Evolutionary conservation across 2,113 vertebrate species (phyloP), one percentile per base, ranked within the genome.

Genomic region (Gobiocypris rarus): DNA sequence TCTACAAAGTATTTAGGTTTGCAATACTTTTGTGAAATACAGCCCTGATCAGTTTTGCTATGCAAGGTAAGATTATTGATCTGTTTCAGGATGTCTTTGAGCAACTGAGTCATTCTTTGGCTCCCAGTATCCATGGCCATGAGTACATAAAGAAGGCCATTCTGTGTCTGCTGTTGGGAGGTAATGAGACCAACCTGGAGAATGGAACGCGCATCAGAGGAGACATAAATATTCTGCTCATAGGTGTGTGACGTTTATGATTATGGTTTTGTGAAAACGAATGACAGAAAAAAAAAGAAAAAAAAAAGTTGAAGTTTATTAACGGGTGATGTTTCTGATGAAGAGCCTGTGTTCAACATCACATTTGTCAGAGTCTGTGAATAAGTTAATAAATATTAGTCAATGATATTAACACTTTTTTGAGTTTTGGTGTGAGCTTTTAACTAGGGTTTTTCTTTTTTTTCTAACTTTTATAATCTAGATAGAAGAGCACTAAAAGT

Each of bases 101-200:
- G 91, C 93, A 95, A 91, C 94, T 96, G 90, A 94, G 92, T 87
- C 93, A 90, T 86, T 94, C 94, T 84, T 93, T 96, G 92, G 94
- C 94, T 89, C 92, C 94, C 90, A 94, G 92, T 65, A 80, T 94
- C 92, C 93, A 95, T 89, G 94, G 91, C 75, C 94, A 90, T 76
- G 91, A 93, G 88, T 94, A 92, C 92, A 95, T 96, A 91, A 95
- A 96, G 93, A 96, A 95, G 91, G 93, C 90, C 81, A 96, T 96
- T 90, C 93, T 95, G 85, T 94, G 91, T 89, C 90, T 95, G 91
- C 89, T 77, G 74, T 92, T 95, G 82, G 90, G 43, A 84, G 92
- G 93, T 90, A 96, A 96, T 91, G 95, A 96, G 93, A 94, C 95
- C 91, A 92, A 91, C 84, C 88, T 94, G 89, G 91, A 93, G 86